Percentiles rank a stretch among this genome's conserved stretches.
phyloP scores from a whole-genome alignment of 2,113 vertebrate species.

The Todiramphus saurophagus region DNA sequence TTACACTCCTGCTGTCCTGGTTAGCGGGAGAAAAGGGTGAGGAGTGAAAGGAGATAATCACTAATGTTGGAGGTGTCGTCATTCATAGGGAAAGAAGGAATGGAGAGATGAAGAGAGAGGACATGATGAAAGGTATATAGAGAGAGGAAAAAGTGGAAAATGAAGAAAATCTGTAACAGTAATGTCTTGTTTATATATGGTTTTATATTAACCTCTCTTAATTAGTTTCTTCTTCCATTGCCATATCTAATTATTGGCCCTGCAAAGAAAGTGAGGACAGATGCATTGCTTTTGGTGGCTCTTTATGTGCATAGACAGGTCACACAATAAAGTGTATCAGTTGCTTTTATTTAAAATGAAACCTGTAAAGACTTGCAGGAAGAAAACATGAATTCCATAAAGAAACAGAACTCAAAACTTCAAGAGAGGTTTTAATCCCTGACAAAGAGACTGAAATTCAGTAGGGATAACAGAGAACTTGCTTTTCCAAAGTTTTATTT shows the following conservation, averaged over 20 bases:
- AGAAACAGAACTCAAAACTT: neutral
- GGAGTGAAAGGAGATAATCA: neutral
- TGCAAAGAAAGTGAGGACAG: neutral
- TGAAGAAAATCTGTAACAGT: neutral
- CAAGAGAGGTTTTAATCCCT: neutral
- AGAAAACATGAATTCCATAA: neutral
- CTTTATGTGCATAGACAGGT: neutral
- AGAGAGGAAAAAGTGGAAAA: neutral
- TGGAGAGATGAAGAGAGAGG: neutral
- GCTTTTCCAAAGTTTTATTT: neutral
- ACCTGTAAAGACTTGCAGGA: neutral
- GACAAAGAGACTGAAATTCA: neutral
- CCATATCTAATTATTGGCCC: neutral
- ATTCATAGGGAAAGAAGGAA: neutral
- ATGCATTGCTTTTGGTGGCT: neutral
- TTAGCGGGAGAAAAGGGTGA: neutral
- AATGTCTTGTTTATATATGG: neutral
- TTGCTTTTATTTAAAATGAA: neutral
- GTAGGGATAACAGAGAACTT: neutral
- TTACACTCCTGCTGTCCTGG: neutral
- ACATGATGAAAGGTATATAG: accelerated
- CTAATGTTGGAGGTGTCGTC: neutral
- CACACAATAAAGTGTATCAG: neutral
- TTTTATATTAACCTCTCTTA: neutral
- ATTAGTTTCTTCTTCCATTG: neutral